Conservation (phyloP, 2,888 invertebrate genomes). For the Trichogramma dendrolimi region DNA sequence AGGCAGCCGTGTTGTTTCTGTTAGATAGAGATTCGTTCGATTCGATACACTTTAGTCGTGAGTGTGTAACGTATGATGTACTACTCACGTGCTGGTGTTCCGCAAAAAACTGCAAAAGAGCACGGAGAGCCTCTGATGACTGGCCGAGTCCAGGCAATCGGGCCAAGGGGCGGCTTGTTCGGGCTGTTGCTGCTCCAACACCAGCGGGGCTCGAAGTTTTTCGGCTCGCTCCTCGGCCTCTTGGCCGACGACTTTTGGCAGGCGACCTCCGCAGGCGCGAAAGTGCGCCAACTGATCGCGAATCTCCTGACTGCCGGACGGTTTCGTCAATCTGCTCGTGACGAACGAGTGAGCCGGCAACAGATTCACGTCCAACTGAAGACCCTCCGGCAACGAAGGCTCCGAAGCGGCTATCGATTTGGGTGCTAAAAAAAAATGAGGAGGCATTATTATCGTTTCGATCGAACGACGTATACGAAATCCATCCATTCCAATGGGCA, state of each 20-base stretch:
- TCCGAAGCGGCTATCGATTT: slow-evolving; percentile 17
- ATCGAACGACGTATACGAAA: neutral
- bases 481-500: neutral
- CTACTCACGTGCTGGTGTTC: slow-evolving; percentile 55
- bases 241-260: neutral
- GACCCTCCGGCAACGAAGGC: slow-evolving; percentile 1
- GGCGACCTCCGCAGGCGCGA: slow-evolving; percentile 73
- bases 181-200: slow-evolving; percentile 23
- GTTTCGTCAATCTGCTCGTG: slow-evolving; percentile 63
- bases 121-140: slow-evolving; percentile 83
- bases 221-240: neutral
- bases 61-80: neutral
- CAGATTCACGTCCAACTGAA: slow-evolving; percentile 36
- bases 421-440: slow-evolving; percentile 8
- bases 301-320: slow-evolving; percentile 63
- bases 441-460: neutral
- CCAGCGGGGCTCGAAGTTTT: neutral
- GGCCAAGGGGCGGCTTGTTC: slow-evolving; percentile 28
- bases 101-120: slow-evolving; percentile 84
- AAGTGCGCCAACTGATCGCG: slow-evolving; percentile 78
- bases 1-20: slow-evolving; percentile 71
- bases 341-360: slow-evolving; percentile 73
- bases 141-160: slow-evolving; percentile 75
- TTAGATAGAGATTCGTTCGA: neutral
- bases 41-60: neutral